Evolutionary conservation across 2,888 invertebrate species (phyloP), one percentile per base, ranked within the genome.

Genomic region (Mantis religiosa): DNA sequence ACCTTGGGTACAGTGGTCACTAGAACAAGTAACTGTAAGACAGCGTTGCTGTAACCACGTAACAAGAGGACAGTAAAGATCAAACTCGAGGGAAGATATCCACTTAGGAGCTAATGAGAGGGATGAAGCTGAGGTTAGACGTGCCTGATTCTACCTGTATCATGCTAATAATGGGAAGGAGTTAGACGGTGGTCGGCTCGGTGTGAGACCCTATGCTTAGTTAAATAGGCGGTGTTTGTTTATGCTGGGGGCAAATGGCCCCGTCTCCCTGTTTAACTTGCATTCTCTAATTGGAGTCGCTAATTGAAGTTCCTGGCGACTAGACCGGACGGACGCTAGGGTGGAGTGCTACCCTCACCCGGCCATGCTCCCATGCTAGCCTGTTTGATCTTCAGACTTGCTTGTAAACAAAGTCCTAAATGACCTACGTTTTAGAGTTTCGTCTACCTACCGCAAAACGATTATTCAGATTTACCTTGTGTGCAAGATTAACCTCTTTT

Each of bases 221-320:
- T 30, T 84, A 84, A 84, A 84, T 84, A 30, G 84, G 34, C 34
- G 34, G 84, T 84, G 84, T 84, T 83, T 84, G 84, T 84, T 84
- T 84, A 84, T 28, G 84, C 84, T 84, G 84, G 25, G 82, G 87
- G 87, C 34, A 87, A 87, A 82, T 82, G 82, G 87, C 34, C 34
- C 54, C 54, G 20, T 25, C 25, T 25, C 54, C 82, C 30, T 87
- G 82, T 87, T 87, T 87, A 82, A 82, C 82, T 87, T 82, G 34
- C 87, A 41, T 82, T 82, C 82, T 87, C 87, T 87, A 87, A 87
- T 82, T 87, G 87, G 87, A 28, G 20, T 71, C 30, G 82, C 87
- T 87, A 87, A 87, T 87, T 87, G 87, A 87, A 87, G 87, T 87
- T 87, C 82, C 87, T 87, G 82, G 34, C 82, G 25, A 34, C 34